These are phyloP conservation scores for Cephalopholis sonnerati DNA, from an alignment of 2,113 vertebrate species.

Conservation along the genomic window DNA sequence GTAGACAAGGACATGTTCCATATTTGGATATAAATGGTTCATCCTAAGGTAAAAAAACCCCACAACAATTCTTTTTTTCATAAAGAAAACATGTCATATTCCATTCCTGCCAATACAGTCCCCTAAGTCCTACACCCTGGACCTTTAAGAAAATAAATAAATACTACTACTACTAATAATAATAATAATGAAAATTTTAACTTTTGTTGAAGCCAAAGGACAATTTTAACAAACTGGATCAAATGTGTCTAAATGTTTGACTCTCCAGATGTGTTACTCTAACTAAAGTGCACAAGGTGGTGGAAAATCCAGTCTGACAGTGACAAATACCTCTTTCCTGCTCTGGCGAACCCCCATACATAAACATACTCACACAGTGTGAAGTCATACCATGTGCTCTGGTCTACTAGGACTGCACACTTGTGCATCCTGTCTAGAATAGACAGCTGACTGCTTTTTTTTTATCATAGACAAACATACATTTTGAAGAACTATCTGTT, in stretches of 20 bases:
- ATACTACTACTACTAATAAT: too few species aligned
- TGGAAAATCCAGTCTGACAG: constrained; percentile 27
- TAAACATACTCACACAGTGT: constrained; percentile 22
- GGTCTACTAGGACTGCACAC: background rate
- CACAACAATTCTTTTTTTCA: too few species aligned
- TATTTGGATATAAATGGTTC: too few species aligned
- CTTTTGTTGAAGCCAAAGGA: too few species aligned
- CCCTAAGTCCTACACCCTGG: too few species aligned
- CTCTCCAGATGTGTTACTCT: constrained; percentile 18
- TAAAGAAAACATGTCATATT: too few species aligned
- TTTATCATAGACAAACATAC: background rate
- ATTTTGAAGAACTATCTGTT: background rate
- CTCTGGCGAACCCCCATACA: constrained; percentile 8
- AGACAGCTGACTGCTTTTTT: background rate
- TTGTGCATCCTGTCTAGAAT: background rate
- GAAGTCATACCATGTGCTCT: constrained; percentile 6
- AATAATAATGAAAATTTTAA: too few species aligned
- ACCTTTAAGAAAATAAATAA: too few species aligned
- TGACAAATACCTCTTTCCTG: constrained; percentile 36
- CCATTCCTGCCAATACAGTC: too few species aligned
- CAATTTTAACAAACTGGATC: background rate
- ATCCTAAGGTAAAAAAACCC: too few species aligned
- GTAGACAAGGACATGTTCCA: too few species aligned
- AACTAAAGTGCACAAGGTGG: background rate
- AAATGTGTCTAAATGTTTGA: constrained; percentile 23